Conservation (phyloP, 2,797 vertebrate genomes). For the Scolopax rusticola region DNA sequence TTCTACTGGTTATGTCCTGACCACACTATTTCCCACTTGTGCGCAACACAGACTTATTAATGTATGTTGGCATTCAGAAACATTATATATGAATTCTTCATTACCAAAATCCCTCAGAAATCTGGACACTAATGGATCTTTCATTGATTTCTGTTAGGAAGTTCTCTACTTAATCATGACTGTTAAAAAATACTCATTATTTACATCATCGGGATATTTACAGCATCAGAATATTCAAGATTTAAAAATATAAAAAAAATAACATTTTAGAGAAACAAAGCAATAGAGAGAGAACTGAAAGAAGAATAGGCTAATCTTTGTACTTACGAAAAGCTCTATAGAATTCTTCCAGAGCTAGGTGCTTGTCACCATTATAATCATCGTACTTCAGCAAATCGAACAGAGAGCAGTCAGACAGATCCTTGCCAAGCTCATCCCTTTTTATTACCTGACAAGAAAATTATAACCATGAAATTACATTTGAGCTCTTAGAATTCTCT, state of each 20-base stretch:
- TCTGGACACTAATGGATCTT: neutral
- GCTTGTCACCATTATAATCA: constrained; percentile 89
- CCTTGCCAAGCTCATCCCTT: constrained; percentile 88
- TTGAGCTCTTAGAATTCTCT: constrained; percentile 41
- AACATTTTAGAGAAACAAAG: neutral
- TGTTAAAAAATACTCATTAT: neutral
- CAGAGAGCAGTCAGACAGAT: constrained; percentile 87
- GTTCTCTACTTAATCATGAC: neutral
- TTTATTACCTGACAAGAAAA: constrained; percentile 89
- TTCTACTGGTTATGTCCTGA: neutral
- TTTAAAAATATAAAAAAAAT: neutral
- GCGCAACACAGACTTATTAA: neutral
- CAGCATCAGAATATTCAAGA: neutral
- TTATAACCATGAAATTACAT: constrained; percentile 74
- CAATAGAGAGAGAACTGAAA: neutral
- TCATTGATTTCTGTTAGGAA: neutral
- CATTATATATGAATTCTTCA: neutral
- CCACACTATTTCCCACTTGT: neutral
- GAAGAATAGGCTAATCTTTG: neutral
- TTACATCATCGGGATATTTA: neutral
- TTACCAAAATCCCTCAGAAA: neutral
- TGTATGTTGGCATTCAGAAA: neutral
- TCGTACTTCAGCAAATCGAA: constrained; percentile 96
- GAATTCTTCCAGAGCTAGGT: constrained; percentile 91
- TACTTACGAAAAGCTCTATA: constrained; percentile 94